Percentiles rank a stretch among this genome's conserved stretches.
Conservation (phyloP, 2,888 invertebrate species). For the Lithophane ornitopus region DNA sequence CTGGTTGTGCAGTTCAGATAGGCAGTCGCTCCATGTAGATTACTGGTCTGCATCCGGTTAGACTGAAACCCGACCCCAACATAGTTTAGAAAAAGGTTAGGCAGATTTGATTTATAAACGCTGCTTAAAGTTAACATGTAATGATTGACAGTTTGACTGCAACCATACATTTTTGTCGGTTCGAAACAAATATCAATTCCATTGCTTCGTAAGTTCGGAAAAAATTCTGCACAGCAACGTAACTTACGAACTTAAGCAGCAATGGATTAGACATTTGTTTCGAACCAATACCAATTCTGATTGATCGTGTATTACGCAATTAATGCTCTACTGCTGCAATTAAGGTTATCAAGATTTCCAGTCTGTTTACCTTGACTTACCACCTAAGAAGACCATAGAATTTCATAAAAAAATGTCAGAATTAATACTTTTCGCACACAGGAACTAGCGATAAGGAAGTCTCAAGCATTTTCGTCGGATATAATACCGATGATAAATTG, state of each 20-base stretch:
- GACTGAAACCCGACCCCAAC: background rate
- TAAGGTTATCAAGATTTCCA: background rate
- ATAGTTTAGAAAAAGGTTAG: background rate
- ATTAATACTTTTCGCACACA: constrained; percentile 38
- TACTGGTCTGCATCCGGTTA: background rate
- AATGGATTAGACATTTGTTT: no score
- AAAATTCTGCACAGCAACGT: no score
- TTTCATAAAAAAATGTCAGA: constrained; percentile 29
- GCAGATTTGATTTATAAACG: no score
- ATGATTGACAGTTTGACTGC: no score
- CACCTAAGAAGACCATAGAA: background rate
- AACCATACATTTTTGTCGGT: no score
- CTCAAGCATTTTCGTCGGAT: constrained; percentile 39
- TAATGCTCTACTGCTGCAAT: background rate
- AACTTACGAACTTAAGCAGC: no score
- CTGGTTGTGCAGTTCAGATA: no score
- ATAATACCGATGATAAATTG: constrained; percentile 58
- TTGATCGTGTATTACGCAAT: no score
- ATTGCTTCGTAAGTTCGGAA: no score
- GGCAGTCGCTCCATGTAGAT: background rate
- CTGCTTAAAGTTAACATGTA: no score
- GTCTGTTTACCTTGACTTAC: background rate
- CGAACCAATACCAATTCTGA: no score
- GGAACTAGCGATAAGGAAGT: constrained; percentile 50
- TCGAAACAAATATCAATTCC: no score